Evolutionary conservation across 2,888 invertebrate species (phyloP).

Genomic region (Branchellion lobata): DNA sequence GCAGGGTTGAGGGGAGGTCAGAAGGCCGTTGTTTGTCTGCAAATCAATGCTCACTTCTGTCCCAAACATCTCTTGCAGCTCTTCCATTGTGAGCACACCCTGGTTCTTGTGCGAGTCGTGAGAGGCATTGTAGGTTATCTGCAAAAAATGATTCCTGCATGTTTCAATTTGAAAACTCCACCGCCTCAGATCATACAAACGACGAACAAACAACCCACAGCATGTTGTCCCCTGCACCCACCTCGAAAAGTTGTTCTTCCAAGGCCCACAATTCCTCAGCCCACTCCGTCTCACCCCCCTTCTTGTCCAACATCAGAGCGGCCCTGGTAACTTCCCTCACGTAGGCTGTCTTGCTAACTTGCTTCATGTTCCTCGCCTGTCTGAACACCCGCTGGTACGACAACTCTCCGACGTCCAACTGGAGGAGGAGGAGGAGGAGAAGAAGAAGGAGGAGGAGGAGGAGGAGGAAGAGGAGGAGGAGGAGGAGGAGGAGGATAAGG

Average conservation of each 20-base stretch:
- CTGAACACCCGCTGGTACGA: neutral
- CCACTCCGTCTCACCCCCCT: neutral
- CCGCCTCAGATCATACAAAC: neutral
- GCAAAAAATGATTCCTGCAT: neutral
- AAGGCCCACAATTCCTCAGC: slow-evolving; percentile 2
- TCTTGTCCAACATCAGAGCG: neutral
- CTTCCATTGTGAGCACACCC: neutral
- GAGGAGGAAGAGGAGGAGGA: slow-evolving; percentile 11
- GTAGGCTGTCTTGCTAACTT: neutral
- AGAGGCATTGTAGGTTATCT: slow-evolving; percentile 28
- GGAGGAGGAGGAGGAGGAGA: slow-evolving; percentile 7
- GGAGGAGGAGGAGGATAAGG: slow-evolving; percentile 7
- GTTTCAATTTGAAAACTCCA: too few relatives aligned
- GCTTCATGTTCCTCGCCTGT: neutral
- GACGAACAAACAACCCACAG: neutral
- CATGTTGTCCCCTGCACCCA: too few relatives aligned
- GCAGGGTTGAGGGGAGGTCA: neutral
- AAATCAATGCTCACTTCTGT: neutral
- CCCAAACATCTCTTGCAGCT: slow-evolving; percentile 5
- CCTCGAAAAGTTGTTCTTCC: slow-evolving; percentile 34
- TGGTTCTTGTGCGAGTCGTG: neutral
- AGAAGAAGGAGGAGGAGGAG: slow-evolving; percentile 23
- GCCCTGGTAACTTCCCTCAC: neutral
- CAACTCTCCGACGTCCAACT: slow-evolving; percentile 12
- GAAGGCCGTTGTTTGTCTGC: neutral